Base-by-base conservation (phyloP, 2,113 vertebrate genomes). In the Orthonyx spaldingii region DNA sequence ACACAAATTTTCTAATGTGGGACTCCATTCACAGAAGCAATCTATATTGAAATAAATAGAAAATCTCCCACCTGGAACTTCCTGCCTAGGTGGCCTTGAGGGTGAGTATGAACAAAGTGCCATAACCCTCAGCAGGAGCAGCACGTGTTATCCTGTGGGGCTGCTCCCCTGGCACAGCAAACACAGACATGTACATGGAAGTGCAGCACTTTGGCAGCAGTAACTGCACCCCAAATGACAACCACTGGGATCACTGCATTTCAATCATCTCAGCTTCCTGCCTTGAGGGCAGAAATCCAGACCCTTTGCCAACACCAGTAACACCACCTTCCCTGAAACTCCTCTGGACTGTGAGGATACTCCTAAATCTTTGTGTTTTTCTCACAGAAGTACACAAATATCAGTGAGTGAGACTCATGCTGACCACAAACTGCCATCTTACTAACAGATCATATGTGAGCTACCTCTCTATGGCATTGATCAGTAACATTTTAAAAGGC, bases 401-500 rank as follows among this genome's bases (percentile, higher is more conserved):
- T 7, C 44, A n/a, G 26, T 0, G 4, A 72, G 63, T 57, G 37
- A 60, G 55, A 46, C 23, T 46, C 13, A 4, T 14, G 6, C 7
- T n/a, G 77, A 39, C 26, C 53, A 66, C 50, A n/a, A 60, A 41
- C 1, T 74, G 9, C n/a, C 24, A 35, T 12, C 26, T 69, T 16
- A 47, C 24, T 11, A 24, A 16, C 16, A 77, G 39, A 52, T 0
- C 35, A 3, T 23, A 42, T 0, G 3, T 13, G 22, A 63, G 14
- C 30, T 5, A 23, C 13, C 68, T 27, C 49, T 41, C 30, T 7
- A 2, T 16, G 89, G 74, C 24, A 47, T 2, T 74, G 22, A n/a
- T 66, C 13, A 0, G 4, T 4, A 52, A 39, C 37, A 49, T n/a
- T 35, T n/a, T 8, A 3, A 56, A 90, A 82, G 24, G 37, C 26